Evolutionary conservation across 1,140 invertebrate genomes (phyloP), one percentile per base, ranked within the genome.

Genomic region (Pseudomyrmex gracilis): DNA sequence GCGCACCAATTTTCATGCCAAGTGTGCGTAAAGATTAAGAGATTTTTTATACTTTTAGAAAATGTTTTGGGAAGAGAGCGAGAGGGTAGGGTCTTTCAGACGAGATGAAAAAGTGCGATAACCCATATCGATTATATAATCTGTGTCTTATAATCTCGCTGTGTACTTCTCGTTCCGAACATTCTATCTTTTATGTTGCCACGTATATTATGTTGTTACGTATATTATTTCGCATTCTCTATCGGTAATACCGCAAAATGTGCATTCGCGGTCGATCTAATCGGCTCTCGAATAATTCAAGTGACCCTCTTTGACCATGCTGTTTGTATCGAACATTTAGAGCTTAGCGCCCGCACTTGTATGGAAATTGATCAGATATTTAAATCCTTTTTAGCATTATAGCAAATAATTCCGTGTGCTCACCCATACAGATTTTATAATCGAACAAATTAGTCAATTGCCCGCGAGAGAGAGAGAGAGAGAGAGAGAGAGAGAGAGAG

Each of bases 261-360:
- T 34, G 66, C 66, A 70, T 80, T 70, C 49, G 76, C 64, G 66
- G 53, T 80, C 76, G 76, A 80, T 80, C 64, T 80, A 80, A 80
- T 80, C 66, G 53, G 2, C 53, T 80, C 53, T 24, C 76, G 43
- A 80, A 80, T 80, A 80, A 80, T 80, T 80, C 53, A 80, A 66
- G 66, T 80, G 76, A 71, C 66, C 53, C 43, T 71, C 76, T 70
- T 80, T 58, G 43, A 60, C 53, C 53, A 4, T 58, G 4, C 51
- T 24, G 20, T 68, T 47, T 47, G 76, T 49, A 58, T 70, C 53
- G 53, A 57, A 68, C 43, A 68, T 70, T 80, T 47, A 70, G 22
- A 68, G 22, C 43, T 15, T 34, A 45, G 49, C 74, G 13, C 20
- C 15, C 20, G 22, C 34, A 43, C 13, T 15, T 51, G 10, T 7